These are phyloP conservation scores for Epistrophe grossulariae DNA, from an alignment of 2,888 invertebrate genomes.

Conservation along the genomic window DNA sequence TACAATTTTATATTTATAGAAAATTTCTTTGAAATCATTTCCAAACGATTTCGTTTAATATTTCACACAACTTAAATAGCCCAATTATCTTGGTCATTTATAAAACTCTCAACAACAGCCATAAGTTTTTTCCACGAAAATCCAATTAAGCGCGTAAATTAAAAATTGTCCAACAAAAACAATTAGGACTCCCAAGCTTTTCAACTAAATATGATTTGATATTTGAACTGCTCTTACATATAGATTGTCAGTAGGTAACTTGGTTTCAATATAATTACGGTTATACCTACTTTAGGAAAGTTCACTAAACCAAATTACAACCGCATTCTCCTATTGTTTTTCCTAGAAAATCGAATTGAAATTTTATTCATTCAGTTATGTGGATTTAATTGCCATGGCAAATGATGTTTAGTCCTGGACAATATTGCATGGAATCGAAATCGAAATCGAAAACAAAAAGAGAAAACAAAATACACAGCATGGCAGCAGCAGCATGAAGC, in stretches of 20 bases:
- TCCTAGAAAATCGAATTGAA: constrained; percentile 48
- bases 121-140: background rate
- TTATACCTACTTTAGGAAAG: background rate
- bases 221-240: background rate
- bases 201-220: background rate
- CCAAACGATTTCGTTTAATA: too few relatives aligned
- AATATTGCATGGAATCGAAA: constrained; percentile 24
- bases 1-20: too few relatives aligned
- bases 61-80: background rate
- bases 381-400: constrained; percentile 67
- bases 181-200: background rate
- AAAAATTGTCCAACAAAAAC: background rate
- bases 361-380: constrained; percentile 70
- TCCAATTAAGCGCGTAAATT: background rate
- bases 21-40: too few relatives aligned
- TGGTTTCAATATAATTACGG: background rate
- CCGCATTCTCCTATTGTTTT: background rate
- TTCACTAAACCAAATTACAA: background rate
- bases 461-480: constrained; percentile 18
- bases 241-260: background rate
- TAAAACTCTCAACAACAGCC: background rate
- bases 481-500: constrained; percentile 9
- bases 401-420: constrained; percentile 53
- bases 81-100: background rate
- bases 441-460: background rate